These are phyloP conservation scores for Diarsia rubi DNA, from an alignment of 2,888 invertebrate species.

Conservation along the genomic window DNA sequence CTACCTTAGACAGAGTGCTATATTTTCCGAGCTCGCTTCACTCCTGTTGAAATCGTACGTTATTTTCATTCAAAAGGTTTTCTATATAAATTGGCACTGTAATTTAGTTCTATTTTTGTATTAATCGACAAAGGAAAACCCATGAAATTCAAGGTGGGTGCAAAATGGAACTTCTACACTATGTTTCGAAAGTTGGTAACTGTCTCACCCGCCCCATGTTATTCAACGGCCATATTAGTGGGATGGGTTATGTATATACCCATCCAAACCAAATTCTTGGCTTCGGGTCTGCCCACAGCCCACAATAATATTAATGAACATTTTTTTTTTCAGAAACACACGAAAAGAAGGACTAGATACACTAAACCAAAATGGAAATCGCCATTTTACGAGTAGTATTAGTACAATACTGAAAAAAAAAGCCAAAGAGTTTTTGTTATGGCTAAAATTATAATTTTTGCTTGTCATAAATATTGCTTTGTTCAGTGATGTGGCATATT, in stretches of 20 bases:
- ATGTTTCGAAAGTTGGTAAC: too few species aligned
- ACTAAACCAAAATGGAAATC: not conserved
- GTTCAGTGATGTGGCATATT: slow-evolving; percentile 10
- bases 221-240: too few species aligned
- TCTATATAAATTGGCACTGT: too few species aligned
- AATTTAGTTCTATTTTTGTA: too few species aligned
- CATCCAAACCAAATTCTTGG: not conserved
- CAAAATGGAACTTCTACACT: too few species aligned
- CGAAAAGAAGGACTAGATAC: slow-evolving; percentile 87
- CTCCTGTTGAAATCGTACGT: not conserved
- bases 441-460: not conserved
- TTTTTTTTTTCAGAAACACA: slow-evolving; percentile 86
- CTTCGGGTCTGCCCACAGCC: not conserved
- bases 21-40: not conserved
- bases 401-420: slow-evolving; percentile 28
- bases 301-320: slow-evolving; percentile 7
- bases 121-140: too few species aligned
- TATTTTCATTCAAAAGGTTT: not conserved
- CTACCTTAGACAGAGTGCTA: not conserved
- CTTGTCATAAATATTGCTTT: slow-evolving; percentile 22
- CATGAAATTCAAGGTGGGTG: too few species aligned
- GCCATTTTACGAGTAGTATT: slow-evolving; percentile 36
- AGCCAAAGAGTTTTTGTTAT: not conserved
- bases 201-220: not conserved
- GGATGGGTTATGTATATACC: not conserved